Conservation (phyloP, 2,113 vertebrate species). For the Erpornis zantholeuca region DNA sequence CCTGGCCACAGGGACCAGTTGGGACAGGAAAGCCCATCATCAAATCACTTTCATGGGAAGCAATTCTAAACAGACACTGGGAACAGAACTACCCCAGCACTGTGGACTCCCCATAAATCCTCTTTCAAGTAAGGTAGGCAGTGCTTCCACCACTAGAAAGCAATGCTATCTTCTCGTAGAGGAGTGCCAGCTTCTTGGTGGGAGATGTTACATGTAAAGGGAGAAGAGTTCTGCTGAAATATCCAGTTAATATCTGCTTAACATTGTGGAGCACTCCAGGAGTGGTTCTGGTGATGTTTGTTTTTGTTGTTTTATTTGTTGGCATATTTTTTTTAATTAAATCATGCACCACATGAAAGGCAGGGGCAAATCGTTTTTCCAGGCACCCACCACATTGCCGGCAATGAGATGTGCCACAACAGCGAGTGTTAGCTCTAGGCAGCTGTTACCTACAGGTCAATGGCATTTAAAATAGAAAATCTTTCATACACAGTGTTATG, state of each 20-base stretch:
- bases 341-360: conserved; percentile 16
- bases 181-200: background rate
- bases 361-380: conserved; percentile 54
- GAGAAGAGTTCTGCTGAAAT: background rate
- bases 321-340: background rate
- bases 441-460: conserved; percentile 69
- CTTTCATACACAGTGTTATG: conserved; percentile 77
- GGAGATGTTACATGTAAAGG: background rate
- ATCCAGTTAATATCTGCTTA: background rate
- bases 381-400: conserved; percentile 76
- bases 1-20: background rate
- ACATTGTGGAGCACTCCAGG: background rate
- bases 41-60: background rate
- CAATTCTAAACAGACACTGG: background rate
- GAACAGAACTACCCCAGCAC: conserved; percentile 13
- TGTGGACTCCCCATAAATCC: conserved; percentile 23
- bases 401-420: conserved; percentile 78
- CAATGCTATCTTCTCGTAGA: background rate
- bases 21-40: background rate
- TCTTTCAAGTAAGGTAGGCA: conserved; percentile 35
- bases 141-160: background rate
- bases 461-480: conserved; percentile 78
- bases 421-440: conserved; percentile 50
- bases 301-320: background rate
- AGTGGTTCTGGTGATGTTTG: background rate